These are phyloP conservation scores for Amblyteles armatorius DNA, from an alignment of 2,888 invertebrate genomes.

Conservation along the genomic window DNA sequence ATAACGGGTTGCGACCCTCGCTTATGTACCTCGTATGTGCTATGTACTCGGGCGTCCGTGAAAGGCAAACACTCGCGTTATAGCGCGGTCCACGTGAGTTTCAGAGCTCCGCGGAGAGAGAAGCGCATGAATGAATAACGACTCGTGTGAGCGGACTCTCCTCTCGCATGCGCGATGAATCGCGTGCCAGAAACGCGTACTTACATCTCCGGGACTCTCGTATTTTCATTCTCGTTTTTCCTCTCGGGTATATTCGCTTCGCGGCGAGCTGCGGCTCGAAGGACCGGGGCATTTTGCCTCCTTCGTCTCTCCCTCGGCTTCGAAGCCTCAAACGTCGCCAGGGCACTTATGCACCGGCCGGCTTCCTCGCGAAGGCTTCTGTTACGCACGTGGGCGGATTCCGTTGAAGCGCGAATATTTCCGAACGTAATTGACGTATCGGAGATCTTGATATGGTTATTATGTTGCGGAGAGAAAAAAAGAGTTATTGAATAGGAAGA, in stretches of 20 bases:
- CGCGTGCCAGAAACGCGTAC: slow-evolving; percentile 23
- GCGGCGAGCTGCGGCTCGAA: background rate
- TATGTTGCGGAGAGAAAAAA: background rate
- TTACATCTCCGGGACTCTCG: slow-evolving; percentile 18
- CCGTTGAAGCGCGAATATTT: background rate
- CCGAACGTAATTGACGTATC: slow-evolving; percentile 18
- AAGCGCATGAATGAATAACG: slow-evolving; percentile 49
- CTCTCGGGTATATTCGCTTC: background rate
- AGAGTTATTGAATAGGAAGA: slow-evolving; percentile 3
- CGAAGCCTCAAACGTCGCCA: slow-evolving; percentile 16
- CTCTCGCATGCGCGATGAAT: slow-evolving; percentile 7
- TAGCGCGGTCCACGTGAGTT: background rate
- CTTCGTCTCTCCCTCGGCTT: background rate
- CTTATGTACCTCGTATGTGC: slow-evolving; percentile 13
- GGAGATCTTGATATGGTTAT: background rate
- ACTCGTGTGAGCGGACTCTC: slow-evolving; percentile 39
- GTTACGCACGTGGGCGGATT: slow-evolving; percentile 34
- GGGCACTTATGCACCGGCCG: slow-evolving; percentile 22
- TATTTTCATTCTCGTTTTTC: background rate
- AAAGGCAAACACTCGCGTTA: slow-evolving; percentile 33
- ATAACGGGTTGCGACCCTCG: slow-evolving; percentile 35
- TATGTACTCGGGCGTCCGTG: slow-evolving; percentile 16
- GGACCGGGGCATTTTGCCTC: slow-evolving; percentile 1
- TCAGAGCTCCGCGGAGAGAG: slow-evolving; percentile 17
- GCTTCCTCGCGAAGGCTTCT: slow-evolving; percentile 24